Evolutionary conservation across 2,888 invertebrate species (phyloP).

Genomic region (Drosophila neoperkinsi): DNA sequence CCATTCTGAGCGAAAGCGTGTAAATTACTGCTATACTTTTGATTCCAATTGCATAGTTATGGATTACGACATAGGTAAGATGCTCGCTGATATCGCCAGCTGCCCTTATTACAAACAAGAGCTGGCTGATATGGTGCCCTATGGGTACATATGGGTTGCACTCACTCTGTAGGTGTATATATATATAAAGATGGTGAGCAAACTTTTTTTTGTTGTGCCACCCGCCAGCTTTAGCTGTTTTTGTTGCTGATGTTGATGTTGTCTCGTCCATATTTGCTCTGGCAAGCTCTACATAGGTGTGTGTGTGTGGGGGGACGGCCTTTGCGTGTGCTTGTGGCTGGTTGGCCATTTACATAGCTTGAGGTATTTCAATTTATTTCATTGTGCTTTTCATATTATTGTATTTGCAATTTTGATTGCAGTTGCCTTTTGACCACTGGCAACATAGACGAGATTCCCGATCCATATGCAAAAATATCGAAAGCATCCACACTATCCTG

Average conservation of each 20-base stretch:
- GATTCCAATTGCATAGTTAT: background rate
- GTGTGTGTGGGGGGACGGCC: constrained; percentile 33
- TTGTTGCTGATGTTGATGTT: constrained; percentile 35
- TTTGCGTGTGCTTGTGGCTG: constrained; percentile 46
- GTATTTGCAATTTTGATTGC: constrained; percentile 81
- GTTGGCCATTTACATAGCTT: constrained; percentile 76
- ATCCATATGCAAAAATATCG: constrained; percentile 66
- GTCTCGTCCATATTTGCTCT: constrained; percentile 46
- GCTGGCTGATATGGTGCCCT: constrained; percentile 42
- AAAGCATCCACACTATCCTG: constrained; percentile 20
- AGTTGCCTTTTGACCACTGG: constrained; percentile 71
- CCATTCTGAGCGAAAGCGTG: background rate
- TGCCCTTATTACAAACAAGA: constrained; percentile 37
- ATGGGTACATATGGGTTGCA: constrained; percentile 29
- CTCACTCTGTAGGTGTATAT: constrained; percentile 14
- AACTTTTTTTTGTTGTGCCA: constrained; percentile 44
- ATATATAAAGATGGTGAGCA: constrained; percentile 21
- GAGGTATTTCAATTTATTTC: constrained; percentile 81
- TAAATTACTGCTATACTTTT: background rate
- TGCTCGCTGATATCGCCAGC: constrained; percentile 29
- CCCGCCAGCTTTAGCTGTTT: constrained; percentile 38
- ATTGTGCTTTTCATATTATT: constrained; percentile 82
- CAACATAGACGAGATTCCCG: constrained; percentile 40
- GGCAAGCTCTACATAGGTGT: constrained; percentile 39
- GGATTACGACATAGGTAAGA: constrained; percentile 6